phyloP scores from a whole-genome alignment of 1,140 invertebrate species.

The Formica exsecta region DNA sequence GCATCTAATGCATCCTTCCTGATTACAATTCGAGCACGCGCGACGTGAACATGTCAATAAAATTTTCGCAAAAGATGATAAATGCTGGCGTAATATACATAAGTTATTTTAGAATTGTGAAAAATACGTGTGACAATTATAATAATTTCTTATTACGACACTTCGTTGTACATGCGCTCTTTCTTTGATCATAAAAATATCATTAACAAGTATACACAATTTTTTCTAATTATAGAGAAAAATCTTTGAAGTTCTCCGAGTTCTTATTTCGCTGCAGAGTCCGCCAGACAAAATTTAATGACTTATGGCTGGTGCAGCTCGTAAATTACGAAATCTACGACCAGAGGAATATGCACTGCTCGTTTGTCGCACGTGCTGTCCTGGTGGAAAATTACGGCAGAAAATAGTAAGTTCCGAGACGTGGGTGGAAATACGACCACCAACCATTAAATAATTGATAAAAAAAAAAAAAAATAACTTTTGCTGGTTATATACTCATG shows the following conservation, averaged over 20 bases:
- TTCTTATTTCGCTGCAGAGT: constrained; percentile 41
- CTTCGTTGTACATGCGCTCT: not conserved
- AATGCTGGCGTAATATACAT: not conserved
- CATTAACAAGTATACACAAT: not conserved
- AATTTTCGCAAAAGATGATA: not conserved
- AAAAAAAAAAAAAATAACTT: constrained; percentile 13
- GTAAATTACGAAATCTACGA: constrained; percentile 64
- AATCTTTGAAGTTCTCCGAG: constrained; percentile 31
- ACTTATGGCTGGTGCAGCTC: constrained; percentile 48
- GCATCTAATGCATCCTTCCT: constrained; percentile 55
- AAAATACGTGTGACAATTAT: not conserved
- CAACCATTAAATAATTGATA: constrained; percentile 36
- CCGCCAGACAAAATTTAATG: constrained; percentile 57
- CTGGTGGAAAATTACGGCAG: constrained; percentile 54
- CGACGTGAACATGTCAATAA: constrained; percentile 2
- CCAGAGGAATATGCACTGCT: constrained; percentile 46
- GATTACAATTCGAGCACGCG: constrained; percentile 45
- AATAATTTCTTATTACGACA: not conserved
- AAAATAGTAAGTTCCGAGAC: constrained; percentile 48
- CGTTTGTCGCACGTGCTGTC: constrained; percentile 60
- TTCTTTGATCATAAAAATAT: not conserved
- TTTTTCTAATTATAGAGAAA: constrained; percentile 29
- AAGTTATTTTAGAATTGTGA: not conserved
- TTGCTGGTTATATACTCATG: not conserved
- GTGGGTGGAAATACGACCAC: constrained; percentile 39